A percentile compares a stretch with the other conserved stretches of the same genome.
These are phyloP conservation scores for Enteromius argenteus DNA, from an alignment of 2,797 vertebrate genomes.

Conservation along the genomic window DNA sequence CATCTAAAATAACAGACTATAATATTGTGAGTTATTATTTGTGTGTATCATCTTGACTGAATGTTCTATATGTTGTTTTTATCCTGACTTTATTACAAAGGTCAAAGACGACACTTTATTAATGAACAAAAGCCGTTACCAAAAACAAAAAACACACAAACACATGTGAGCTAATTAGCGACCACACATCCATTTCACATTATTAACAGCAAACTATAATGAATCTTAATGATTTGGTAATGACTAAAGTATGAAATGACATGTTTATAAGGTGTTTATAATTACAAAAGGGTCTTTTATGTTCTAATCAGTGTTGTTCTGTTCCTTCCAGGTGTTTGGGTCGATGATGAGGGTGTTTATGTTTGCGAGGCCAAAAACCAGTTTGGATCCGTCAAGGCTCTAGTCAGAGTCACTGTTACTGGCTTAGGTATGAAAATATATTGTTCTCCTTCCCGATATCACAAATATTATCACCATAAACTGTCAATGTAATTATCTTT, in stretches of 20 bases:
- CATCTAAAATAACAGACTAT: neutral
- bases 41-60: neutral
- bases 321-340: constrained; percentile 76
- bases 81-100: neutral
- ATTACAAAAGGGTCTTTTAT: neutral
- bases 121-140: neutral
- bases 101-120: neutral
- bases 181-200: neutral
- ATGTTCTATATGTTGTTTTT: neutral
- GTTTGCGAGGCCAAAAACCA: constrained; percentile 87
- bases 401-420: constrained; percentile 82
- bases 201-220: neutral
- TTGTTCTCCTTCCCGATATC: neutral
- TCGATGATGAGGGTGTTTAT: constrained; percentile 86
- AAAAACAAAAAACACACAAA: constrained; percentile 7
- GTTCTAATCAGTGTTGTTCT: constrained; percentile 5
- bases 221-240: neutral
- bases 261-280: neutral
- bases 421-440: constrained; percentile 81
- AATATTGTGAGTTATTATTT: neutral
- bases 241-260: neutral
- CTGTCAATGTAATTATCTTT: constrained; percentile 42
- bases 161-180: neutral
- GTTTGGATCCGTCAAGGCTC: constrained; percentile 83
- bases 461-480: constrained; percentile 2